These are phyloP conservation scores for Diphyllodes magnificus DNA, from an alignment of 2,113 vertebrate species.

Conservation along the genomic window DNA sequence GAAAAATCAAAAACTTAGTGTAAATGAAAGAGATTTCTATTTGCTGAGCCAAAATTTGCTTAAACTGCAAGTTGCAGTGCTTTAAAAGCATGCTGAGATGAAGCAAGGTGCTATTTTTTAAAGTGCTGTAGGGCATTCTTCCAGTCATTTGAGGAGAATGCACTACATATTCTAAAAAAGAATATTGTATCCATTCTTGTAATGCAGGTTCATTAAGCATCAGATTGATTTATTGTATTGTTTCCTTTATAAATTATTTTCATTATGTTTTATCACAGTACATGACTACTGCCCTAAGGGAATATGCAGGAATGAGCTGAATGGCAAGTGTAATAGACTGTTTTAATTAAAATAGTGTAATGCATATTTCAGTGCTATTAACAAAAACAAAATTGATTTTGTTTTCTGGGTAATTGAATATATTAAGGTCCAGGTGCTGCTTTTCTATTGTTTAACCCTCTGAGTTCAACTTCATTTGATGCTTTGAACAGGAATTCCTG, in stretches of 20 bases:
- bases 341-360: slow-evolving; percentile 77
- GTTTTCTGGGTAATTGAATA: slow-evolving; percentile 72
- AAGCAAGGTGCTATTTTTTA: not conserved
- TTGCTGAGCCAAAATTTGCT: not conserved
- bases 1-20: not conserved
- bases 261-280: slow-evolving; percentile 72
- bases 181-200: slow-evolving; percentile 35
- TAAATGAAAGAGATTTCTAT: not conserved
- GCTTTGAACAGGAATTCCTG: not conserved
- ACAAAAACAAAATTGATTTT: slow-evolving; percentile 74
- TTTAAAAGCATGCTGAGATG: slow-evolving; percentile 4
- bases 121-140: slow-evolving; percentile 31
- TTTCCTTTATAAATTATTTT: slow-evolving; percentile 73
- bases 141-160: slow-evolving; percentile 30
- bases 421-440: slow-evolving; percentile 52
- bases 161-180: not conserved
- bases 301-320: slow-evolving; percentile 65
- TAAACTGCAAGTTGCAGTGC: not conserved
- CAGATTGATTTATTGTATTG: slow-evolving; percentile 70
- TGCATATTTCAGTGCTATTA: slow-evolving; percentile 72
- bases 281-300: slow-evolving; percentile 66
- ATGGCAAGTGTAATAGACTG: slow-evolving; percentile 64
- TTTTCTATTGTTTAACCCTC: slow-evolving; percentile 49
- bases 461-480: not conserved
- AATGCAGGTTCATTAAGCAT: slow-evolving; percentile 64